Conservation (phyloP, 2,888 invertebrate genomes). For the Glomeris marginata region DNA sequence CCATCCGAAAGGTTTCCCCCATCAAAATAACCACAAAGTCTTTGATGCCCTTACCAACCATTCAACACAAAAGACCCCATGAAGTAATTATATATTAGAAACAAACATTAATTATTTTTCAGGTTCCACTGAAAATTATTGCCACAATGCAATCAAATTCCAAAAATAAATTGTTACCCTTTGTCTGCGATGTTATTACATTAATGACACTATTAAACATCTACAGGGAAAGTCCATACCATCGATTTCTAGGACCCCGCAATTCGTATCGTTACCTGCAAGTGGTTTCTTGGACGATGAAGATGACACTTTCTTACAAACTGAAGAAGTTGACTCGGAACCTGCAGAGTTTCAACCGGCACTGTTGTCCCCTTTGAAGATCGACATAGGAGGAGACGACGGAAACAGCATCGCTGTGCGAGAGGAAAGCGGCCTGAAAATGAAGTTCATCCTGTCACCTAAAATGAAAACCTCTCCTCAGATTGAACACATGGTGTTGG, state of each 20-base stretch:
- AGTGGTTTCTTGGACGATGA: neutral
- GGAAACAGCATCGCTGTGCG: neutral
- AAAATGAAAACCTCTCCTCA: constrained; percentile 2
- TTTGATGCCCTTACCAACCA: neutral
- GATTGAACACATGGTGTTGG: neutral
- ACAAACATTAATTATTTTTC: neutral
- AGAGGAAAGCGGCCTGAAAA: constrained; percentile 11
- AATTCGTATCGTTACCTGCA: too few relatives aligned
- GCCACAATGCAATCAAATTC: too few relatives aligned
- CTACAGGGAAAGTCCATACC: too few relatives aligned
- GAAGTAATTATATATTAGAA: neutral
- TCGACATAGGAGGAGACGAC: constrained; percentile 6
- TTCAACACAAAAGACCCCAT: neutral
- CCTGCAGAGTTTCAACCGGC: neutral
- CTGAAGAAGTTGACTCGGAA: neutral
- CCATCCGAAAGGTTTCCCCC: neutral
- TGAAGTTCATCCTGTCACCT: constrained; percentile 15
- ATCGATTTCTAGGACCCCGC: too few relatives aligned
- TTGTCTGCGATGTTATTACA: too few relatives aligned
- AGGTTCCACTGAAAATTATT: too few relatives aligned
- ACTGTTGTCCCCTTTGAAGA: constrained; percentile 4
- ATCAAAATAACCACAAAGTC: neutral
- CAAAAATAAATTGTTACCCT: too few relatives aligned
- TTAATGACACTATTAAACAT: too few relatives aligned
- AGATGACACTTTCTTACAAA: neutral